Evolutionary conservation across 2,888 invertebrate genomes (phyloP), one percentile per base, ranked within the genome.

Genomic region (Phengaris arion): DNA sequence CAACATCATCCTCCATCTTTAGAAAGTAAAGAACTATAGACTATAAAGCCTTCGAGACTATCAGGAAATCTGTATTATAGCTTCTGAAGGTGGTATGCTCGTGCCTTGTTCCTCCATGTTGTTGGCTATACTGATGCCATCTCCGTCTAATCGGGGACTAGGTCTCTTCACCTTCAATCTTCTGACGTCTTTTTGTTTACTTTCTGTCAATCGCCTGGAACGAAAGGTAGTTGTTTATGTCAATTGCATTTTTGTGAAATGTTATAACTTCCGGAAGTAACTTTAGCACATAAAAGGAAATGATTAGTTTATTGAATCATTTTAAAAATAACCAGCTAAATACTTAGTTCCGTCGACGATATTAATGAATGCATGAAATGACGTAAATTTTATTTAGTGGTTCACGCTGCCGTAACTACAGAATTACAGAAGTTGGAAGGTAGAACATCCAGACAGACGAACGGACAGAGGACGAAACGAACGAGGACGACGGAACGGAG

Each of bases 161-260:
- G 35, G 48, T 82, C 83, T 76, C 87, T 83, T 74, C 87, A 80
- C 86, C 80, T 87, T 91, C 78, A 85, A 80, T 48, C 89, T 85
- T 79, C 88, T 92, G 13, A 86, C 87, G 79, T 88, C 86, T 3
- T 84, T 87, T 82, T 91, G 89, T 84, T 88, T 91, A 80, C 88
- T 91, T 81, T 88, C 88, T 77, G 91, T 81, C 80, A 94, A 80
- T 81, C 94, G 90, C 81, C 95, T 95, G 85, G 74, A 89, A 90
- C 73, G 3, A 68, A 77, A 74, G 12, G 22, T 52, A 74, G 35
- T 13, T n/a, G 7, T 13, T 51, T 22, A 22, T 22, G 35, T 64
- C 51, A 64, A 8, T 59, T 35, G 35, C 35, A 35, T 35, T 35
- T 22, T 35, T 35, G 35, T 35, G 35, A 2, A 35, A 35, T 35